Conservation (phyloP, 1,140 invertebrate species). For the Venturia canescens region DNA sequence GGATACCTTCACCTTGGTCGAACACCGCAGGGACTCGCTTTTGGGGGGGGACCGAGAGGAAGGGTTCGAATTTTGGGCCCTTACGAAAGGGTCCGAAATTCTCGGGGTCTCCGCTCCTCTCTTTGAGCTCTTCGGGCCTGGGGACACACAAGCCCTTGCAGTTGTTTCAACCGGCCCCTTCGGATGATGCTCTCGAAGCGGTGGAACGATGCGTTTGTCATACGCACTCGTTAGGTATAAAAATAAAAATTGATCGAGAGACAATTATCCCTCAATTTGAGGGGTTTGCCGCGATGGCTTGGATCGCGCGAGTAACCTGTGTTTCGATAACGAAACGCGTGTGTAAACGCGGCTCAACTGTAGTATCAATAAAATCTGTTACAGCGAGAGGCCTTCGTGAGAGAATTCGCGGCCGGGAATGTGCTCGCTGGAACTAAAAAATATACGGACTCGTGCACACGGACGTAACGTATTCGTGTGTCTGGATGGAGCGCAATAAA, state of each 20-base stretch:
- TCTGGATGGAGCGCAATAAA: background rate
- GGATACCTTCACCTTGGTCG: conserved; percentile 51
- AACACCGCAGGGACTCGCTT: conserved; percentile 47
- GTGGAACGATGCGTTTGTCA: background rate
- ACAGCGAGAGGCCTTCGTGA: background rate
- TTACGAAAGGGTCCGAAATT: too few species aligned
- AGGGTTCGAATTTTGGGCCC: too few species aligned
- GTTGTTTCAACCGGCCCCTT: too few species aligned
- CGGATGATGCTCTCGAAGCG: too few species aligned
- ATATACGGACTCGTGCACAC: background rate
- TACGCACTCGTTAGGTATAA: background rate
- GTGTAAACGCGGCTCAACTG: conserved; percentile 8
- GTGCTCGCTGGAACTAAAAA: background rate
- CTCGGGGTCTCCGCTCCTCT: too few species aligned
- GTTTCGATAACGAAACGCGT: background rate
- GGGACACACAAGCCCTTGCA: too few species aligned
- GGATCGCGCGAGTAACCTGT: too few species aligned
- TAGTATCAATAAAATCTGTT: conserved; percentile 31
- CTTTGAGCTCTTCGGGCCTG: too few species aligned
- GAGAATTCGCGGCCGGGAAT: background rate
- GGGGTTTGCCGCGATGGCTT: background rate
- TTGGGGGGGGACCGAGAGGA: too few species aligned
- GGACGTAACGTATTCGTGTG: background rate
- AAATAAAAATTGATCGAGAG: background rate
- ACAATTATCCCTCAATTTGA: conserved; percentile 16